phyloP scores from a whole-genome alignment of 2,888 invertebrate species.

The Copidosoma aretas region DNA sequence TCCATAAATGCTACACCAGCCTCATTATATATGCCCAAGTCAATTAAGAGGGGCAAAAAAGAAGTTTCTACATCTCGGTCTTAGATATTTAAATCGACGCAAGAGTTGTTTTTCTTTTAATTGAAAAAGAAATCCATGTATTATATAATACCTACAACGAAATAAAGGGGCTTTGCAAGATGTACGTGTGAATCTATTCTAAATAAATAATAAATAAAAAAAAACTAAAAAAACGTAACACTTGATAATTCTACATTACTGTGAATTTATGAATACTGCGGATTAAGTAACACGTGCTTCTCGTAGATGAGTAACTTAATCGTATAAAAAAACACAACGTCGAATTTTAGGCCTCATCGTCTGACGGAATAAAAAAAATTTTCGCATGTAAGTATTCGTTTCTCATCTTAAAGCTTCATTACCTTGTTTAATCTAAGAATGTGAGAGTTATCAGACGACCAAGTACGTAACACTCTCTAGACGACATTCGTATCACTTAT shows the following conservation, averaged over 20 bases:
- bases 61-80: slow-evolving; percentile 6
- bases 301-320: slow-evolving; percentile 8
- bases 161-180: slow-evolving; percentile 16
- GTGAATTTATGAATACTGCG: slow-evolving; percentile 24
- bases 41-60: slow-evolving; percentile 6
- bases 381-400: too few species aligned
- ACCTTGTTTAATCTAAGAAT: too few species aligned
- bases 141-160: slow-evolving; percentile 11
- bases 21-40: slow-evolving; percentile 3
- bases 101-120: background rate
- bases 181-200: slow-evolving; percentile 14
- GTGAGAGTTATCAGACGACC: too few species aligned
- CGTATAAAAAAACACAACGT: background rate
- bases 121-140: background rate
- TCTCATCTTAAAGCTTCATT: too few species aligned
- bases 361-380: too few species aligned
- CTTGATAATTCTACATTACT: slow-evolving; percentile 10
- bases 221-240: slow-evolving; percentile 24
- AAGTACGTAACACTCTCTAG: too few species aligned
- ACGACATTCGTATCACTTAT: too few species aligned
- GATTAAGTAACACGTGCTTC: background rate
- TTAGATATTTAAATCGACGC: background rate
- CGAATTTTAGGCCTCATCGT: too few species aligned
- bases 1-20: background rate
- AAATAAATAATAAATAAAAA: slow-evolving; percentile 27